Percentiles rank a stretch among this genome's conserved stretches.
phyloP scores from a whole-genome alignment of 2,888 invertebrate species.

The Drosophila nigricruria region DNA sequence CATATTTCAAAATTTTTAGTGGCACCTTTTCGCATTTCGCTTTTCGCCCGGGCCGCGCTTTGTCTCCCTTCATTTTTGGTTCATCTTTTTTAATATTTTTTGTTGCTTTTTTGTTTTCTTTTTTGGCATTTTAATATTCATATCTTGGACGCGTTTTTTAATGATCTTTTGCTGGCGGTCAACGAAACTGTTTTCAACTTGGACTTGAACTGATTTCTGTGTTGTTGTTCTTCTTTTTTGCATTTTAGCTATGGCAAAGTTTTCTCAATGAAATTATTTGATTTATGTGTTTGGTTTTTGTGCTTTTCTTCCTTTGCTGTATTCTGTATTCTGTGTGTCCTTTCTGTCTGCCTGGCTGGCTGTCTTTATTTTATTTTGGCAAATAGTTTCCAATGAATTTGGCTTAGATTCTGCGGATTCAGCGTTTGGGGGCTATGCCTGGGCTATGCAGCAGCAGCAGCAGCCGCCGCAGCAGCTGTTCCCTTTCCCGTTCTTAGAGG shows the following conservation, averaged over 20 bases:
- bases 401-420: slow-evolving; percentile 61
- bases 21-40: slow-evolving; percentile 64
- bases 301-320: slow-evolving; percentile 29
- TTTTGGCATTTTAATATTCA: slow-evolving; percentile 75
- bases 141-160: slow-evolving; percentile 73
- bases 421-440: slow-evolving; percentile 29
- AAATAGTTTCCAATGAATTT: slow-evolving; percentile 83
- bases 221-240: slow-evolving; percentile 7
- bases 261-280: slow-evolving; percentile 82
- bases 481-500: slow-evolving; percentile 45
- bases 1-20: slow-evolving; percentile 82
- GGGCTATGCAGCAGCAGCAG: slow-evolving; percentile 29
- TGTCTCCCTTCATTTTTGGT: slow-evolving; percentile 30
- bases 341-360: slow-evolving; percentile 24
- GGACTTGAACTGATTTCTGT: slow-evolving; percentile 41
- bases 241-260: slow-evolving; percentile 48
- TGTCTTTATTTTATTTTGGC: slow-evolving; percentile 56
- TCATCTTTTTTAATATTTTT: slow-evolving; percentile 26
- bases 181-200: slow-evolving; percentile 58
- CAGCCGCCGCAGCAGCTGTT: slow-evolving; percentile 35
- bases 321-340: slow-evolving; percentile 39
- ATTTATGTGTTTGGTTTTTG: slow-evolving; percentile 76
- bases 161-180: slow-evolving; percentile 74
- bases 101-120: slow-evolving; percentile 23
- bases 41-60: slow-evolving; percentile 26